phyloP scores from a whole-genome alignment of 2,113 vertebrate species.

The Synodontis membranacea region DNA sequence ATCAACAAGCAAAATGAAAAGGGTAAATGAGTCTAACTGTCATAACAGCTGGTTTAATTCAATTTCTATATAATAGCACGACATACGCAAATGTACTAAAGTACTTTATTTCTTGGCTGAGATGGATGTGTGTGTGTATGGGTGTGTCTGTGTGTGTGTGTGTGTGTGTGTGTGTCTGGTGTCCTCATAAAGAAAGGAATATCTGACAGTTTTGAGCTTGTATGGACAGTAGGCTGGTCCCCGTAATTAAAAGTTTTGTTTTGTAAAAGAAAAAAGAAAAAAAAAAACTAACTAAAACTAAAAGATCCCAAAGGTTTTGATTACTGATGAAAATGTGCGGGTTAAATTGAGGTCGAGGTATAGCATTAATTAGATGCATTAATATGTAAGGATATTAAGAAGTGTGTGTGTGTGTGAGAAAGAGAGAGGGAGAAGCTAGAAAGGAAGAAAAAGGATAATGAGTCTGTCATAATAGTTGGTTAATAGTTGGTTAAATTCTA shows the following conservation, averaged over 20 bases:
- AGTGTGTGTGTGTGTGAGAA: neutral
- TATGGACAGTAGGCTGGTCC: neutral
- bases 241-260: neutral
- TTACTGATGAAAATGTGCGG: neutral
- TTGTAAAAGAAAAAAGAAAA: neutral
- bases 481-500: neutral
- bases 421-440: neutral
- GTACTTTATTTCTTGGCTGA: neutral
- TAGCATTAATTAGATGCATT: neutral
- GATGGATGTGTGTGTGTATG: slow-evolving; percentile 10
- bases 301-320: neutral
- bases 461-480: neutral
- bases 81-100: neutral
- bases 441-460: neutral
- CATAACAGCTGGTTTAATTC: neutral
- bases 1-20: neutral
- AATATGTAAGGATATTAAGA: neutral
- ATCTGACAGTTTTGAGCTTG: neutral
- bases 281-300: no score
- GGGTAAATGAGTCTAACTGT: neutral
- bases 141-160: no score
- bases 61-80: slow-evolving; percentile 49
- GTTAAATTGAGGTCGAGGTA: neutral
- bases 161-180: slow-evolving; percentile 13
- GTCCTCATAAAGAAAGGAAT: no score